Evolutionary conservation across 2,797 vertebrate species (phyloP), one percentile per base, ranked within the genome.

Genomic region (Odontamblyopus lacepedii): DNA sequence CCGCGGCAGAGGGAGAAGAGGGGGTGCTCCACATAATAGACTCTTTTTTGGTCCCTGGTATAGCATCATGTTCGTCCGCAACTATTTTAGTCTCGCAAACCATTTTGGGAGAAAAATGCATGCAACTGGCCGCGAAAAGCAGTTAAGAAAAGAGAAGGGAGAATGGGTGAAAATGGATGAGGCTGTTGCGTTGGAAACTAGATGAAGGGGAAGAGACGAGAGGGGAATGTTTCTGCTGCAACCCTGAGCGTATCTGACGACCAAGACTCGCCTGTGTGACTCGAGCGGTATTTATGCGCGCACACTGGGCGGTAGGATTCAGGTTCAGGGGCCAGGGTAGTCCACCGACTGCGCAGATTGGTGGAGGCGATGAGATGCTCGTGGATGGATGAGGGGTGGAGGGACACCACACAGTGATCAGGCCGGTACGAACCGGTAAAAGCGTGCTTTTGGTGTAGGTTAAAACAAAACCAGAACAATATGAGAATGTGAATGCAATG

Each of bases 11-110:
- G 83, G 88, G 76, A 75, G 83, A 73, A 55, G 85, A 64, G 60
- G 85, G 67, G 61, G 95, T 93, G 87, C 95, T 95, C 97, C 96
- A 98, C 95, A 96, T 94, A 71, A 96, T 91, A 60, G 95, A 92
- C 85, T 97, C 97, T 92, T 96, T 96, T 92, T 95, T 95, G 90
- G 92, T 92, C 91, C 95, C 95, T 53, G 95, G 93, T 92, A 97
- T 94, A 92, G 96, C 93, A 81, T 95, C 95, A 87, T 95, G 96
- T 82, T 98, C 96, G 78, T 97, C 97, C 84, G 96, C 95, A 94
- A 97, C 96, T 81, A 98, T 98, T 95, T 97, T 97, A 91, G 96
- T 97, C 95, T 98, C 96, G 93, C 97, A 98, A 95, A 98, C 97
- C 97, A 98, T 98, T 94, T 96, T 95, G 87, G 95, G 95, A 95